phyloP scores from a whole-genome alignment of 2,888 invertebrate species.

The Pachycephus smyrnensis region DNA sequence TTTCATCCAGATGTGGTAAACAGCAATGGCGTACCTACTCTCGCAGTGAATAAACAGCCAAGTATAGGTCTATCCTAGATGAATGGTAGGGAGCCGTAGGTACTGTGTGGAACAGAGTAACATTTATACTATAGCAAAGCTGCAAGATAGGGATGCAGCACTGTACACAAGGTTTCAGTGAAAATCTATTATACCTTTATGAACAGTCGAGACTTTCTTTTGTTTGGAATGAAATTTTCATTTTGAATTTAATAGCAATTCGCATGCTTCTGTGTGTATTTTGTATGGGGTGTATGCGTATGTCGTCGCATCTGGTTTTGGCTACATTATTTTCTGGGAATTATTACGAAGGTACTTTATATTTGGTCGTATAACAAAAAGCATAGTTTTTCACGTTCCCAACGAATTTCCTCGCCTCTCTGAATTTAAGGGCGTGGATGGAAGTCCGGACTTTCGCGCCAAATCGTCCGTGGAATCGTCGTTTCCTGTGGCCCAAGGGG shows the following conservation, averaged over 20 bases:
- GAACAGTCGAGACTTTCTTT: neutral
- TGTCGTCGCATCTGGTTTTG: neutral
- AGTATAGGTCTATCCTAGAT: neutral
- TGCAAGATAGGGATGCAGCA: neutral
- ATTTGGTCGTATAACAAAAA: neutral
- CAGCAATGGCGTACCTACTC: neutral
- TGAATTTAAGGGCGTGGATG: neutral
- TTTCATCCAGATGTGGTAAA: neutral
- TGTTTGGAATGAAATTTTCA: neutral
- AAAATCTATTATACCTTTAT: neutral
- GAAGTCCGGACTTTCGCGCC: neutral
- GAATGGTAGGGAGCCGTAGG: neutral
- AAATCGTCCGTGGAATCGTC: neutral
- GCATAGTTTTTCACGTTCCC: neutral
- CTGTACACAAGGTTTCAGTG: neutral
- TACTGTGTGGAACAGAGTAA: too few relatives aligned
- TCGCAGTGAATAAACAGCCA: neutral
- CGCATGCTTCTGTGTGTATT: too few relatives aligned
- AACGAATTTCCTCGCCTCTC: neutral
- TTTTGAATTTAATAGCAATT: neutral
- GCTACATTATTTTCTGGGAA: neutral
- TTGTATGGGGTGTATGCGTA: neutral
- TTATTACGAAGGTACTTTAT: neutral
- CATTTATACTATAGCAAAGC: neutral
- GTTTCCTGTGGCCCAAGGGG: neutral